Evolutionary conservation across 2,888 invertebrate species (phyloP).

Genomic region (Amphimallon solstitiale): DNA sequence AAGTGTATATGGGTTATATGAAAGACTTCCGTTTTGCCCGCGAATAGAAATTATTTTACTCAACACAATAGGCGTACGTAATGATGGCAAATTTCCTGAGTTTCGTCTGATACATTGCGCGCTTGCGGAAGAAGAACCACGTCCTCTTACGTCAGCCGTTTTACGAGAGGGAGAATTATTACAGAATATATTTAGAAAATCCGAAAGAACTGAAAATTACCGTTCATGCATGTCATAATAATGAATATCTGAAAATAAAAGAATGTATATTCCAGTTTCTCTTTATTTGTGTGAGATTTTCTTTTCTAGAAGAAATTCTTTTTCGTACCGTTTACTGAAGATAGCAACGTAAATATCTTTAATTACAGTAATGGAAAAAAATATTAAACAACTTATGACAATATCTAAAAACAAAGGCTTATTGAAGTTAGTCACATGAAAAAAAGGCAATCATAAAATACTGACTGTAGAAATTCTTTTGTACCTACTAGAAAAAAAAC

Average conservation of each 20-base stretch:
- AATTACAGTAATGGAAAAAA: too few relatives aligned
- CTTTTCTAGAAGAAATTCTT: too few relatives aligned
- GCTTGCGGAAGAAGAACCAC: neutral
- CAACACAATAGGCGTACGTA: conserved; percentile 6
- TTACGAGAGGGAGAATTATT: conserved; percentile 5
- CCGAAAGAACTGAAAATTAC: neutral
- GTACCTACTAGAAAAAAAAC: too few relatives aligned
- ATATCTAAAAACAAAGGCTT: too few relatives aligned
- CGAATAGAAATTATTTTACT: conserved; percentile 18
- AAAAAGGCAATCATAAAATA: too few relatives aligned
- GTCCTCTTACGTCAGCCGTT: neutral
- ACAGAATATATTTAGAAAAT: neutral
- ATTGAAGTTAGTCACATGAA: too few relatives aligned
- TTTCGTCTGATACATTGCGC: neutral
- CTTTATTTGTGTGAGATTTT: too few relatives aligned
- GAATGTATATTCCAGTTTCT: neutral
- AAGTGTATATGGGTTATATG: conserved; percentile 2
- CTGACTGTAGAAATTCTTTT: too few relatives aligned
- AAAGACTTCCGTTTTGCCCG: neutral
- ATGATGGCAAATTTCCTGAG: conserved; percentile 5
- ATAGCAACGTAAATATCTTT: too few relatives aligned
- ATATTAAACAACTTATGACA: too few relatives aligned
- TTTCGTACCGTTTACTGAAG: too few relatives aligned
- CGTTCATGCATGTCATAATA: neutral
- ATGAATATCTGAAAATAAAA: neutral